Evolutionary conservation across 64 coral and sea anemone genomes (phyloP).

Genomic region (Pocillopora damicornis): DNA sequence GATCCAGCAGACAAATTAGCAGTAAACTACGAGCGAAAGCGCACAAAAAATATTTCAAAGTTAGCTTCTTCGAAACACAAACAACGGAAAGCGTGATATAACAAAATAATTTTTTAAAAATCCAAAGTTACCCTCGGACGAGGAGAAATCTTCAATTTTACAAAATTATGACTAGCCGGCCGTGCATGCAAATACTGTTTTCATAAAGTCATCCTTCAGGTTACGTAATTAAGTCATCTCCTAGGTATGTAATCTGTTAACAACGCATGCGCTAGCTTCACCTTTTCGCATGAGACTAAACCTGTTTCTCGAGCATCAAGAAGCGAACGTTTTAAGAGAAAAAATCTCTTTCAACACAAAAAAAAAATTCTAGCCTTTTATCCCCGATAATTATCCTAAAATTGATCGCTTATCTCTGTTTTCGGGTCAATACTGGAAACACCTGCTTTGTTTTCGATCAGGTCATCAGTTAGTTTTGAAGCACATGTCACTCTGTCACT

Average conservation of each 20-base stretch:
- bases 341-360: not conserved
- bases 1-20: conserved; percentile 10
- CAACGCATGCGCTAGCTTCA: not conserved
- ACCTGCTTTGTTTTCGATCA: conserved; percentile 40
- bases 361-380: too few species aligned
- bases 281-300: not conserved
- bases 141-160: not conserved
- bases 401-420: not conserved
- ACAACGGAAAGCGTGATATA: not conserved
- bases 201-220: conserved; percentile 29
- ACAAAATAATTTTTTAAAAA: not conserved
- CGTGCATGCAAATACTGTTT: conserved; percentile 42
- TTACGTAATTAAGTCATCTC: conserved; percentile 33
- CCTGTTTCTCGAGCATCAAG: not conserved
- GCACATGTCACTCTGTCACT: not conserved
- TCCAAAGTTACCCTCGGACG: conserved; percentile 9
- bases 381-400: not conserved
- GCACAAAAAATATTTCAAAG: not conserved
- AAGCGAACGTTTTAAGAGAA: not conserved
- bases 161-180: conserved; percentile 27
- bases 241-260: conserved; percentile 6
- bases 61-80: not conserved
- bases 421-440: not conserved
- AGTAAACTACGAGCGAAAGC: not conserved
- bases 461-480: conserved; percentile 4